A percentile compares a stretch with the other conserved stretches of the same genome.
These are phyloP conservation scores for Lampris megalopsis DNA, from an alignment of 2,113 vertebrate species.

Conservation along the genomic window DNA sequence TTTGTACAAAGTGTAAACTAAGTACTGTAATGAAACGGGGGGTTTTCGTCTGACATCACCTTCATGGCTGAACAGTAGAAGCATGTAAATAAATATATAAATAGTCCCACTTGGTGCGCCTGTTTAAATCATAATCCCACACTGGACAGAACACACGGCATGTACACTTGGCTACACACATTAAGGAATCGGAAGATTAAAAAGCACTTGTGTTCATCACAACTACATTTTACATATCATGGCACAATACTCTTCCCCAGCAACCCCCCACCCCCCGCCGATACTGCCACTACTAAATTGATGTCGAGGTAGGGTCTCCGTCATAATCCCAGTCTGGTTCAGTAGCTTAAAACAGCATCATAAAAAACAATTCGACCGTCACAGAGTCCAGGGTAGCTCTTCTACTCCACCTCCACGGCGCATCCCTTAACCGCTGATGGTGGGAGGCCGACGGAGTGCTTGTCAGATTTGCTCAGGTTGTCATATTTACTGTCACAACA, in stretches of 20 bases:
- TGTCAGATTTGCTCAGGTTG: slow-evolving; percentile 55
- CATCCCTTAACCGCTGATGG: neutral
- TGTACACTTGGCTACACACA: slow-evolving; percentile 73
- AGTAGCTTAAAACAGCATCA: slow-evolving; percentile 27
- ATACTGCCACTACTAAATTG: slow-evolving; percentile 58
- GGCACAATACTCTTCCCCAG: slow-evolving; percentile 74
- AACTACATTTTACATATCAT: slow-evolving; percentile 81
- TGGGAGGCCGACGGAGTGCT: slow-evolving; percentile 24
- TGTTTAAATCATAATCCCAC: slow-evolving; percentile 69
- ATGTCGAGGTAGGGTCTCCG: slow-evolving; percentile 64
- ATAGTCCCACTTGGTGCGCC: slow-evolving; percentile 53
- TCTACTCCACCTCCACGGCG: slow-evolving; percentile 5
- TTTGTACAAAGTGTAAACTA: slow-evolving; percentile 81
- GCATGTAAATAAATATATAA: slow-evolving; percentile 70
- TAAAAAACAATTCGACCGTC: slow-evolving; percentile 28
- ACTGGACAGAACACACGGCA: slow-evolving; percentile 71
- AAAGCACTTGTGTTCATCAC: slow-evolving; percentile 85
- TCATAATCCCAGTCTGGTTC: slow-evolving; percentile 23
- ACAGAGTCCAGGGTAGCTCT: slow-evolving; percentile 18
- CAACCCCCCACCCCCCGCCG: slow-evolving; percentile 29
- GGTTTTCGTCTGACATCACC: slow-evolving; percentile 74
- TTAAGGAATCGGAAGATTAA: slow-evolving; percentile 76
- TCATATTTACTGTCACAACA: slow-evolving; percentile 51
- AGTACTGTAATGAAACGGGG: slow-evolving; percentile 69
- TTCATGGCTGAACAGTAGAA: slow-evolving; percentile 74